Evolutionary conservation across 2,797 vertebrate species (phyloP).

Genomic region (Onychomys leucogaster): DNA sequence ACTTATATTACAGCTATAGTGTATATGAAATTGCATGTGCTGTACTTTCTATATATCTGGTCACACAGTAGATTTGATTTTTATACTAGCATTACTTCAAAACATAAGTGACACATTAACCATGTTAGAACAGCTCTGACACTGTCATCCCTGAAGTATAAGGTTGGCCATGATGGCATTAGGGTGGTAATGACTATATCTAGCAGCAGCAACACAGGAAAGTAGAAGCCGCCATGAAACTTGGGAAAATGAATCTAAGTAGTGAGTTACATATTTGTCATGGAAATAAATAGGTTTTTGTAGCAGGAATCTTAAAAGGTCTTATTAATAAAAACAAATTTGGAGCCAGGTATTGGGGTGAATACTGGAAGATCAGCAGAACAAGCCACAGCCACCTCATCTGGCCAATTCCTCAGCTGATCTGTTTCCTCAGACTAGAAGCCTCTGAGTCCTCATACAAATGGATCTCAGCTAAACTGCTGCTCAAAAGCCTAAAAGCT

Average conservation of each 20-base stretch:
- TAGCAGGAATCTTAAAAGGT: no score
- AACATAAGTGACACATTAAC: neutral
- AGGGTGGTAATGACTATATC: neutral
- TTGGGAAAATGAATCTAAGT: neutral
- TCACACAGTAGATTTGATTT: no score
- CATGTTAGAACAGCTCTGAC: neutral
- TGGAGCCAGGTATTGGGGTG: no score
- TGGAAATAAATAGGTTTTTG: neutral
- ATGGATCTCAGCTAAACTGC: no score
- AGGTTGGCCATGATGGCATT: neutral
- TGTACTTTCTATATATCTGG: neutral
- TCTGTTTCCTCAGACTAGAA: no score
- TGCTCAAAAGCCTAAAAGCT: no score
- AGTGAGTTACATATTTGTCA: neutral
- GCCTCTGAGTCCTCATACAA: no score
- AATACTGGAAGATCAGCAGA: no score
- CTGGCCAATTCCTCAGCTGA: no score
- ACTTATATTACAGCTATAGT: neutral
- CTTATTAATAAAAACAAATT: no score
- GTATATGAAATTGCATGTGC: neutral
- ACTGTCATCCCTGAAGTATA: neutral
- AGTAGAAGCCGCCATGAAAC: neutral
- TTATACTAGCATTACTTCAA: neutral
- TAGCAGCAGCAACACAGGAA: neutral
- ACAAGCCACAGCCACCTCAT: no score